Evolutionary conservation across 2,797 vertebrate genomes (phyloP).

Genomic region (Leptodactylus fallax): DNA sequence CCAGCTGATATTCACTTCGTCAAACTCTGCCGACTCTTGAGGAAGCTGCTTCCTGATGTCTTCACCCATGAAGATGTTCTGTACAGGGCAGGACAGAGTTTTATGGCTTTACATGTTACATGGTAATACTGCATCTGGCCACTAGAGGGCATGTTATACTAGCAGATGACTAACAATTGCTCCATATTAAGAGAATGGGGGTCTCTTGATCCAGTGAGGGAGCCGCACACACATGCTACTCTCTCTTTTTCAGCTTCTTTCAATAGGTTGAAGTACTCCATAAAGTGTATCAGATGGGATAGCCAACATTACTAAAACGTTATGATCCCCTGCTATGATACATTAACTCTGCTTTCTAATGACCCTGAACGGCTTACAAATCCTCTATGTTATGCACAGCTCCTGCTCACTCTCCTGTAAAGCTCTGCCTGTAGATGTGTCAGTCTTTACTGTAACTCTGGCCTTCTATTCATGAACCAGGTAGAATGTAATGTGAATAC

Average conservation of each 20-base stretch:
- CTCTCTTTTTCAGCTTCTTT: too few species aligned
- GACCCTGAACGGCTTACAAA: background rate
- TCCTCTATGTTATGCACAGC: too few species aligned
- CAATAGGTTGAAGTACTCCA: too few species aligned
- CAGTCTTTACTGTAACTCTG: background rate
- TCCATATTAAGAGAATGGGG: background rate
- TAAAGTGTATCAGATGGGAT: too few species aligned
- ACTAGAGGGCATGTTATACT: background rate
- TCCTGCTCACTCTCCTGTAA: too few species aligned
- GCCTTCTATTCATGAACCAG: background rate
- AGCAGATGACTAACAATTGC: background rate
- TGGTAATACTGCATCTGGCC: background rate
- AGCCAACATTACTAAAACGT: too few species aligned
- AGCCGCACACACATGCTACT: too few species aligned
- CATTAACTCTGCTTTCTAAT: background rate
- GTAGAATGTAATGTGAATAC: background rate
- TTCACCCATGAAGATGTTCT: slow-evolving; percentile 89
- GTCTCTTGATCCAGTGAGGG: too few species aligned
- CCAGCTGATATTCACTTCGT: slow-evolving; percentile 82
- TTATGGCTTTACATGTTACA: background rate
- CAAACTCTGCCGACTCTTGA: slow-evolving; percentile 81
- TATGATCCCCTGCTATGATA: too few species aligned
- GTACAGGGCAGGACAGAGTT: background rate
- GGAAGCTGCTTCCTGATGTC: slow-evolving; percentile 89
- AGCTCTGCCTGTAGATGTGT: background rate